Conservation (phyloP, 2,113 vertebrate species). For the Campylomormyrus tamandua region DNA sequence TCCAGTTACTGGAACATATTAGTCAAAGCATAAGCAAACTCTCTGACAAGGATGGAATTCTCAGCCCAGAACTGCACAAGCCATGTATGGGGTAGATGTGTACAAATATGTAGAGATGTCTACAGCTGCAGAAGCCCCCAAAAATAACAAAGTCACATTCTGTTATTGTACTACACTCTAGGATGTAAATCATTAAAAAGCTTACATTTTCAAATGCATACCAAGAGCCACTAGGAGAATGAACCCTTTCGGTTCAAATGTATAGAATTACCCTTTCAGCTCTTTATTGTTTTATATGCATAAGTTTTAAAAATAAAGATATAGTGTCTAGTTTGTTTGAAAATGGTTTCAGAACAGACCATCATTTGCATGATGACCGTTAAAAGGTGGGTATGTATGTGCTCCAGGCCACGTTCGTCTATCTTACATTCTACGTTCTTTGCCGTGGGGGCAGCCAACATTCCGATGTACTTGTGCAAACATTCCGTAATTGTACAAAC, state of each 20-base stretch:
- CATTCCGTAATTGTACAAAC: slow-evolving; percentile 17
- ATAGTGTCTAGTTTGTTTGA: neutral
- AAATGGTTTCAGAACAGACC: neutral
- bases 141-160: neutral
- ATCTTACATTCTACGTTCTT: neutral
- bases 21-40: neutral
- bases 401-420: neutral
- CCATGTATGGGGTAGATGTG: neutral
- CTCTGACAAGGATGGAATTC: neutral
- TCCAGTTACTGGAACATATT: neutral
- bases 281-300: neutral
- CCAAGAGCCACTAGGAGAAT: neutral
- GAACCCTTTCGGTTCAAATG: neutral
- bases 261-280: neutral
- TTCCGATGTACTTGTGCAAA: slow-evolving; percentile 6
- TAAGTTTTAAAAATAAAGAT: neutral
- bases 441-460: neutral
- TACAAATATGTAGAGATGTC: neutral
- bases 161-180: neutral
- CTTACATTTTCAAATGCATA: neutral
- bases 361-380: neutral
- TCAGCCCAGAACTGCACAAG: neutral
- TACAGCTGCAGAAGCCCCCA: neutral
- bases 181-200: neutral
- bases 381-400: neutral